Percentiles rank a stretch among this genome's conserved stretches.
Evolutionary conservation across 1,140 invertebrate genomes (phyloP).

Genomic region (Orius insidiosus): DNA sequence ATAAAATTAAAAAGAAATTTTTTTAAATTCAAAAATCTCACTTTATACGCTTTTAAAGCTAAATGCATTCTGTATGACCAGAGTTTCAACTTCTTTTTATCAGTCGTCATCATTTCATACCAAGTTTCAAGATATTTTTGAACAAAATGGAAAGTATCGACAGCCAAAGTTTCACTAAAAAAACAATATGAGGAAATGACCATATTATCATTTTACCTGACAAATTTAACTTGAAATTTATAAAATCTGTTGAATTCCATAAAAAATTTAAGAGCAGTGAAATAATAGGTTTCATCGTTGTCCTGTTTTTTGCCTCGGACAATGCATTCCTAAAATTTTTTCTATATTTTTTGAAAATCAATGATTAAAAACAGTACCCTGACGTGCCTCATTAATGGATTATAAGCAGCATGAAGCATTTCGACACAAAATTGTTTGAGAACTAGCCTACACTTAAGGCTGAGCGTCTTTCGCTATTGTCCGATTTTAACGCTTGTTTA

Average conservation of each 20-base stretch:
- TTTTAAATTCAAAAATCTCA: conserved; percentile 22
- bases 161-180: conserved; percentile 72
- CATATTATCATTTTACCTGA: conserved; percentile 42
- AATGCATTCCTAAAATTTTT: conserved; percentile 36
- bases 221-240: conserved; percentile 69
- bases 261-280: conserved; percentile 89
- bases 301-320: conserved; percentile 38
- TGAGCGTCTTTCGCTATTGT: conserved; percentile 43
- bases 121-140: conserved; percentile 82
- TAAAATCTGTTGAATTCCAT: conserved; percentile 89
- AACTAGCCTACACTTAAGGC: conserved; percentile 66
- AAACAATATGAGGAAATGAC: conserved; percentile 14
- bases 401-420: conserved; percentile 82
- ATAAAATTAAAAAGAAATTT: conserved; percentile 6
- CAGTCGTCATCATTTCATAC: conserved; percentile 67
- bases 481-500: conserved; percentile 37
- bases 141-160: conserved; percentile 78
- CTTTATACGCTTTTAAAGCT: conserved; percentile 50
- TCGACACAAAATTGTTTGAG: conserved; percentile 88
- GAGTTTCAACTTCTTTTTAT: conserved; percentile 65
- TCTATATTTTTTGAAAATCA: not conserved
- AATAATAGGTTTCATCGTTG: conserved; percentile 82
- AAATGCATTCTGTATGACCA: conserved; percentile 77
- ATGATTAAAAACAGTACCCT: conserved; percentile 29
- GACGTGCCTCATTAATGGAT: conserved; percentile 69